Evolutionary conservation across 2,113 vertebrate species (phyloP).

Genomic region (Urocynchramus pylzowi): DNA sequence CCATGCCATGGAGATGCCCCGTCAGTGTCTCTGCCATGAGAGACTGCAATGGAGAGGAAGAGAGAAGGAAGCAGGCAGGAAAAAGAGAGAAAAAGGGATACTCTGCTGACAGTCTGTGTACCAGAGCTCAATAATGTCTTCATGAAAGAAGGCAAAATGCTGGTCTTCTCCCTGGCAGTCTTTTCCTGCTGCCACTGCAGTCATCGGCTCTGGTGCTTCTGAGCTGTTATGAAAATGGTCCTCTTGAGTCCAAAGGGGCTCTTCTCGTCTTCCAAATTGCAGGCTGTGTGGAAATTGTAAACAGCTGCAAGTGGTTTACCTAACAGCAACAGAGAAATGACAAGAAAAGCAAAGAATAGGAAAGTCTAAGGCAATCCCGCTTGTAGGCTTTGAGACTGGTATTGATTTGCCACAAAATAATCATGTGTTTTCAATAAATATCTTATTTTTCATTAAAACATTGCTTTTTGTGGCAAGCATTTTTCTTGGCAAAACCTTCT

Average conservation of each 20-base stretch:
- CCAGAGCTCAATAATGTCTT: not conserved
- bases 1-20: fast-evolving
- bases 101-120: not conserved
- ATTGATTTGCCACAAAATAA: not conserved
- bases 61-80: not conserved
- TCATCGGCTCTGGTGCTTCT: fast-evolving
- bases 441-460: not conserved
- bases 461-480: not conserved
- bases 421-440: not conserved
- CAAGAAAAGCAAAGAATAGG: not conserved
- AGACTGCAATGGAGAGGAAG: not conserved
- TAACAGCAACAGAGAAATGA: not conserved
- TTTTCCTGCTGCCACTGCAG: not conserved
- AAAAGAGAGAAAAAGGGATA: not conserved
- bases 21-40: not conserved
- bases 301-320: not conserved
- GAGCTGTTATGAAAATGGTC: not conserved
- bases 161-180: not conserved
- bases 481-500: not conserved
- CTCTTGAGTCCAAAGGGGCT: not conserved
- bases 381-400: not conserved
- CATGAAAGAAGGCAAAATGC: not conserved
- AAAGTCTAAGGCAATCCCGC: not conserved
- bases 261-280: not conserved
- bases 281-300: not conserved